These are phyloP conservation scores for Anthopleura sola DNA, from an alignment of 64 coral and sea anemone genomes.

Conservation along the genomic window DNA sequence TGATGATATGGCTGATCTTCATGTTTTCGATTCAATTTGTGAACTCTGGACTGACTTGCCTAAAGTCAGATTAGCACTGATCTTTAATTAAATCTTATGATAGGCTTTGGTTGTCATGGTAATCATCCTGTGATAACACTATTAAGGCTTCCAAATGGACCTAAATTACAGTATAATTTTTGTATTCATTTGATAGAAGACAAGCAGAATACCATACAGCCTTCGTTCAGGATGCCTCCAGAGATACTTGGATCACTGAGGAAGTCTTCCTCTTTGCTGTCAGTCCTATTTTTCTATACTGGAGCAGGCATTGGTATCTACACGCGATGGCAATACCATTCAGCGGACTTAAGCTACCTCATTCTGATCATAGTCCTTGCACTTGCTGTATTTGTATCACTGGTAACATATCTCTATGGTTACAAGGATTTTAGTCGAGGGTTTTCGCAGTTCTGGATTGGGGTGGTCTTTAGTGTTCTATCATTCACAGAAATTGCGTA, in stretches of 20 bases:
- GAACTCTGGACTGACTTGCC: too few species aligned
- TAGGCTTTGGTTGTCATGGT: too few species aligned
- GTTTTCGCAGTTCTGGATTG: constrained; percentile 85
- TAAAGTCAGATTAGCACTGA: too few species aligned
- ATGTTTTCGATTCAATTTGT: too few species aligned
- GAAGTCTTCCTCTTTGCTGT: constrained; percentile 61
- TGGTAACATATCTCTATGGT: constrained; percentile 73
- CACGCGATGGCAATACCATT: constrained; percentile 85
- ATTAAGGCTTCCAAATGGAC: too few species aligned
- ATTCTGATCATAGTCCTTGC: constrained; percentile 68
- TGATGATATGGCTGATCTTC: too few species aligned
- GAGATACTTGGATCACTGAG: constrained; percentile 39
- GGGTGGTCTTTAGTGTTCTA: constrained; percentile 90
- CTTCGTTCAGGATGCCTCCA: constrained; percentile 36
- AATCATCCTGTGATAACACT: too few species aligned
- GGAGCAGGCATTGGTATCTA: constrained; percentile 81
- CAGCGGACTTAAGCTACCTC: constrained; percentile 74
- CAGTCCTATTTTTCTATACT: constrained; percentile 57
- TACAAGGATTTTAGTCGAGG: constrained; percentile 70
- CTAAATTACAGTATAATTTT: background rate
- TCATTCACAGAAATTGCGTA: constrained; percentile 91
- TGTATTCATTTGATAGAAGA: background rate
- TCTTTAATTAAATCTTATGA: too few species aligned
- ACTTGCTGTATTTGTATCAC: constrained; percentile 60
- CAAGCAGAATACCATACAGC: background rate